Conservation (phyloP, 1,140 invertebrate species). For the Neodiprion fabricii region DNA sequence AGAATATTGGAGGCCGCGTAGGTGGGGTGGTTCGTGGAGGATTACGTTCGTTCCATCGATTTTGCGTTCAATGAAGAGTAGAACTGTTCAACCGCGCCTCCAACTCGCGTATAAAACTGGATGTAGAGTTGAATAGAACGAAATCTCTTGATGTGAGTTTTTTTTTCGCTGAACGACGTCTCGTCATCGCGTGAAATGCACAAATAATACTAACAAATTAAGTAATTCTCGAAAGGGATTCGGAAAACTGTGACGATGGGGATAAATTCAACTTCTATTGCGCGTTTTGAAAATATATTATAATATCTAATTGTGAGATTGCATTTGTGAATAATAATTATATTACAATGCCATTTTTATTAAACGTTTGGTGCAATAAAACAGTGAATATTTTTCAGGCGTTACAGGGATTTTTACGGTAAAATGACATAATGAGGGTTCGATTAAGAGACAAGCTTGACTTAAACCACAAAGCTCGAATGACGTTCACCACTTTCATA, state of each 20-base stretch:
- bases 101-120: not conserved
- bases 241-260: too few relatives aligned
- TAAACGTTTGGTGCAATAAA: too few relatives aligned
- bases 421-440: constrained; percentile 39
- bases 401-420: not conserved
- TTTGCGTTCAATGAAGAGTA: constrained; percentile 1
- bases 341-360: too few relatives aligned
- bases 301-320: too few relatives aligned
- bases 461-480: constrained; percentile 23
- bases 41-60: not conserved
- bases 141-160: not conserved
- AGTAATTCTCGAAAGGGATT: too few relatives aligned
- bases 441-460: constrained; percentile 28
- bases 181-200: too few relatives aligned
- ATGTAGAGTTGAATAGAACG: not conserved
- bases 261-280: too few relatives aligned
- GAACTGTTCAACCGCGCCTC: not conserved
- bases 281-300: too few relatives aligned
- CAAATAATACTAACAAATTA: too few relatives aligned
- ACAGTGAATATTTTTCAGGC: not conserved
- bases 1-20: not conserved
- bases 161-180: too few relatives aligned
- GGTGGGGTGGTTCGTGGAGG: not conserved
- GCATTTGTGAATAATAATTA: too few relatives aligned
- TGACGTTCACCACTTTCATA: constrained; percentile 20